Evolutionary conservation across 30 jellyfish, hydroid and myxozoan genomes (phyloP).

Genomic region (Pelagia noctiluca): DNA sequence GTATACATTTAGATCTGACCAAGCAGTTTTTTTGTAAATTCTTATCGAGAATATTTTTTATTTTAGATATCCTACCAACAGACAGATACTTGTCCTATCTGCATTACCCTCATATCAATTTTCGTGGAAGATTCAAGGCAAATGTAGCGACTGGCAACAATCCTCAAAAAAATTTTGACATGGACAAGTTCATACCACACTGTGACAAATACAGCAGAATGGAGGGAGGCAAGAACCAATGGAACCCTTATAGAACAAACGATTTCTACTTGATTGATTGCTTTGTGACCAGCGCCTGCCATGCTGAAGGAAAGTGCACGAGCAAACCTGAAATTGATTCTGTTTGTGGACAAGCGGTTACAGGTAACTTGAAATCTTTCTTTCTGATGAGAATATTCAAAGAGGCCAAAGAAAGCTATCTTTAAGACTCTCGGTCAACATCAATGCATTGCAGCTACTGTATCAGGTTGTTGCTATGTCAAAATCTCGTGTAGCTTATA

Average conservation of each 20-base stretch:
- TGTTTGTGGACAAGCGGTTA: constrained; percentile 23
- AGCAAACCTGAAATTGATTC: constrained; percentile 18
- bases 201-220: neutral
- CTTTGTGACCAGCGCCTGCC: constrained; percentile 61
- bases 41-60: too few species aligned
- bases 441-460: neutral
- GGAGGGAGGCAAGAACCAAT: constrained; percentile 46
- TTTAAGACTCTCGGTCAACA: neutral
- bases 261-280: constrained; percentile 39
- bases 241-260: constrained; percentile 59
- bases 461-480: neutral
- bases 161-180: neutral
- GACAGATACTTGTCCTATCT: constrained; percentile 18
- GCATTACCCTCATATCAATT: constrained; percentile 54
- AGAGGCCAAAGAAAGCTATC: neutral
- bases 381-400: neutral
- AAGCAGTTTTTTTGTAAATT: too few species aligned
- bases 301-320: constrained; percentile 39
- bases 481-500: too few species aligned
- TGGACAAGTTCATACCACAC: constrained; percentile 22
- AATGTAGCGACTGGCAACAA: constrained; percentile 61
- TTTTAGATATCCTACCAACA: constrained; percentile 10
- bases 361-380: constrained; percentile 13
- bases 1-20: too few species aligned
- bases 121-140: constrained; percentile 59